These are phyloP conservation scores for Pseudomyrmex cubaensis DNA, from an alignment of 1,140 invertebrate species.

Conservation along the genomic window DNA sequence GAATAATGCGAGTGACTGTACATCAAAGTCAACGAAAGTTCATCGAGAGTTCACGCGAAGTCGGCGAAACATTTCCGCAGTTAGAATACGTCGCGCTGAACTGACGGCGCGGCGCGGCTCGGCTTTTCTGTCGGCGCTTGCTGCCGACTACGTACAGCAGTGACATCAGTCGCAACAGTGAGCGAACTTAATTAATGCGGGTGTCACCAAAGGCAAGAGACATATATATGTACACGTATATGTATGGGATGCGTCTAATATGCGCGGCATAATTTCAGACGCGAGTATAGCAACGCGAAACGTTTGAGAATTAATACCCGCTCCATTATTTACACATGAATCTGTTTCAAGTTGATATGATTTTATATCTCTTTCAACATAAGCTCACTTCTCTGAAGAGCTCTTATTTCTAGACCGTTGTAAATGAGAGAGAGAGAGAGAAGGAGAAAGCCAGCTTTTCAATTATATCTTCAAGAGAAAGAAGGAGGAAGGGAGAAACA, in stretches of 20 bases:
- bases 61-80: slow-evolving; percentile 43
- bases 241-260: neutral
- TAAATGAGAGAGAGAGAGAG: neutral
- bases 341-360: neutral
- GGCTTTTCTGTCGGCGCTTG: neutral
- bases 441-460: neutral
- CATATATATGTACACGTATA: neutral
- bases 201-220: slow-evolving; percentile 24
- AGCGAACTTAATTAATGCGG: slow-evolving; percentile 45
- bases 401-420: slow-evolving; percentile 5
- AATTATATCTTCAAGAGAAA: neutral
- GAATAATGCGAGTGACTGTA: neutral
- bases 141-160: neutral
- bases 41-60: slow-evolving; percentile 20
- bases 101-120: too few species aligned
- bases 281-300: neutral
- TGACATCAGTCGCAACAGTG: slow-evolving; percentile 24
- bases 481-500: neutral
- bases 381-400: neutral
- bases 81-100: slow-evolving; percentile 16
- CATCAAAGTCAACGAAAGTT: slow-evolving; percentile 49
- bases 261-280: neutral
- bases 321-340: neutral
- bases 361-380: neutral
- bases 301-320: neutral